These are phyloP conservation scores for Caranx melampygus DNA, from an alignment of 2,113 vertebrate species.

Conservation along the genomic window DNA sequence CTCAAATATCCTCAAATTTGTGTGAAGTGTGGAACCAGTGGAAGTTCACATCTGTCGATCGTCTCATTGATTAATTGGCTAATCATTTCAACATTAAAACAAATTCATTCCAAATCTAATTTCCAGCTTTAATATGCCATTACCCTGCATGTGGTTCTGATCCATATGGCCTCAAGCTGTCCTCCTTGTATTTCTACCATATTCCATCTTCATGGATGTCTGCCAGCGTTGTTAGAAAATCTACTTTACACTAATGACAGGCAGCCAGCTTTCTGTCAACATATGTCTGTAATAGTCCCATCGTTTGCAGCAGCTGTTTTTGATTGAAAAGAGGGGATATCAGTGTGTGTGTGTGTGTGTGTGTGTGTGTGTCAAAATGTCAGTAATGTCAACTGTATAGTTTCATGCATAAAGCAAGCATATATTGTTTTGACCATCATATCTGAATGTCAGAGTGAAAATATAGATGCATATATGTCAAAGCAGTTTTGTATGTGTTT, in stretches of 20 bases:
- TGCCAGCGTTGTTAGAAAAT: conserved; percentile 25
- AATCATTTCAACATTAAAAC: conserved; percentile 11
- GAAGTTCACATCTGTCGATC: background rate
- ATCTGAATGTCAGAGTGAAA: background rate
- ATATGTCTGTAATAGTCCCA: conserved; percentile 20
- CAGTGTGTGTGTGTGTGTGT: background rate
- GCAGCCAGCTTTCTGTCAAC: conserved; percentile 9
- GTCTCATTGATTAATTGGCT: conserved; percentile 3
- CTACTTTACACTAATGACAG: conserved; percentile 31
- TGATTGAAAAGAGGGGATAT: conserved; percentile 1
- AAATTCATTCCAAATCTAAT: conserved; percentile 11
- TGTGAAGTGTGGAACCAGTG: background rate
- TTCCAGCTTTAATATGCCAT: background rate
- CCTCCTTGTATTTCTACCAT: conserved; percentile 11
- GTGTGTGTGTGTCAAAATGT: background rate
- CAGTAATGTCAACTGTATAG: background rate
- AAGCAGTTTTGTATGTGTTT: background rate
- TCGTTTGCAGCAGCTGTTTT: conserved; percentile 22
- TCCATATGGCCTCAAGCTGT: conserved; percentile 39
- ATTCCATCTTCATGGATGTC: conserved; percentile 32
- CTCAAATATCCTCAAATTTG: no score
- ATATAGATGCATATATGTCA: conserved; percentile 10
- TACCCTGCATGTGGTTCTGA: conserved; percentile 2
- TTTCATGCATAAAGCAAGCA: conserved; percentile 17
- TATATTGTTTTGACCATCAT: conserved; percentile 30